Conservation (phyloP, 2,113 vertebrate species). For the Vidua chalybeata region DNA sequence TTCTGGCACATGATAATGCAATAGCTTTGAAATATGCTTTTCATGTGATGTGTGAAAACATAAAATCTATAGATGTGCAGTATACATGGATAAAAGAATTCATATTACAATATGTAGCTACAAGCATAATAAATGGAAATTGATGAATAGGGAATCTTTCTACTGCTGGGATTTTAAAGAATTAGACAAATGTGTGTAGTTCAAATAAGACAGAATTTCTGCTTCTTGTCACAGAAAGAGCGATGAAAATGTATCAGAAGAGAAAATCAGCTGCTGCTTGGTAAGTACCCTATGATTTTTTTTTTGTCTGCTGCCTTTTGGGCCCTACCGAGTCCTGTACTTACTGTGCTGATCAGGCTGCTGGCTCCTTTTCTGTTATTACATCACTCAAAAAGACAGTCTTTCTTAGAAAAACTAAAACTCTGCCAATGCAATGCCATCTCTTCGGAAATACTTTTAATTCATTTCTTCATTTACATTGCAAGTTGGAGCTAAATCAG, state of each 20-base stretch:
- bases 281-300: slow-evolving; percentile 55
- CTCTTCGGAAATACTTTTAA: neutral
- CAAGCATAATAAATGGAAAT: slow-evolving; percentile 45
- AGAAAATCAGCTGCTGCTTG: slow-evolving; percentile 41
- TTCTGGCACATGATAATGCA: slow-evolving; percentile 35
- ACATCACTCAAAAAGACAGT: neutral
- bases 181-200: slow-evolving; percentile 48
- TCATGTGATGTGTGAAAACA: slow-evolving; percentile 47
- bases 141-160: slow-evolving; percentile 46
- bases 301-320: slow-evolving; percentile 47
- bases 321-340: neutral
- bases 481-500: neutral
- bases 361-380: neutral
- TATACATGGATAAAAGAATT: slow-evolving; percentile 19
- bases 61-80: slow-evolving; percentile 39
- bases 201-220: slow-evolving; percentile 49
- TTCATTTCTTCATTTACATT: neutral
- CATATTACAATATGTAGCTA: slow-evolving; percentile 17
- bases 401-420: neutral
- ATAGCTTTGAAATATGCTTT: slow-evolving; percentile 58
- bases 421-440: neutral
- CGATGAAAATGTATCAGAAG: slow-evolving; percentile 27
- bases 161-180: slow-evolving; percentile 54
- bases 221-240: slow-evolving; percentile 44
- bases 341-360: neutral